These are phyloP conservation scores for Melieria omissa DNA, from an alignment of 2,888 invertebrate genomes.

Conservation along the genomic window DNA sequence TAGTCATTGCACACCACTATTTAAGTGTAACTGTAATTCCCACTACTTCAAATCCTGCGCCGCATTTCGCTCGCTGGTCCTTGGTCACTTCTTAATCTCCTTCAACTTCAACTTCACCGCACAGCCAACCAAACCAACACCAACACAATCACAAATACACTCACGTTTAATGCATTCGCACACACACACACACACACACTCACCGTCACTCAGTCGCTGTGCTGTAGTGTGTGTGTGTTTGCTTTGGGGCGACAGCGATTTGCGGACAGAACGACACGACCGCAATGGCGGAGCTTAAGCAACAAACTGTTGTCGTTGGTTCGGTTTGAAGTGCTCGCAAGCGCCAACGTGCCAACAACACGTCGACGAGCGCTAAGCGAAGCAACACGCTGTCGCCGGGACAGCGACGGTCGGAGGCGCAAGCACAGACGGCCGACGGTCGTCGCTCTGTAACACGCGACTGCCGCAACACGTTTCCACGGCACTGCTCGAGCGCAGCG, in stretches of 20 bases:
- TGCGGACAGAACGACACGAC: constrained; percentile 47
- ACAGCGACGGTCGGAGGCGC: not conserved
- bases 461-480: too few relatives aligned
- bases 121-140: too few relatives aligned
- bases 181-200: constrained; percentile 17
- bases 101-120: too few relatives aligned
- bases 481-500: too few relatives aligned
- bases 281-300: constrained; percentile 59
- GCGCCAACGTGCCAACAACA: constrained; percentile 10
- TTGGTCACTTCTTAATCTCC: too few relatives aligned
- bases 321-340: constrained; percentile 18
- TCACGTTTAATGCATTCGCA: constrained; percentile 2
- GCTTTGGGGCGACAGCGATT: constrained; percentile 3
- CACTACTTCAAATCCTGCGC: not conserved
- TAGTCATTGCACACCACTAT: too few relatives aligned
- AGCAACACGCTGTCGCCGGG: not conserved
- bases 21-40: too few relatives aligned
- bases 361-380: constrained; percentile 27
- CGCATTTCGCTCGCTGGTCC: constrained; percentile 28
- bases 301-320: constrained; percentile 65
- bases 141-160: too few relatives aligned
- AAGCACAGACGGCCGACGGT: too few relatives aligned
- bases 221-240: constrained; percentile 14
- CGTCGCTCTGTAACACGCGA: too few relatives aligned
- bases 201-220: constrained; percentile 10